phyloP scores from a whole-genome alignment of 2,797 vertebrate species.

The Arctocebus calabarensis region DNA sequence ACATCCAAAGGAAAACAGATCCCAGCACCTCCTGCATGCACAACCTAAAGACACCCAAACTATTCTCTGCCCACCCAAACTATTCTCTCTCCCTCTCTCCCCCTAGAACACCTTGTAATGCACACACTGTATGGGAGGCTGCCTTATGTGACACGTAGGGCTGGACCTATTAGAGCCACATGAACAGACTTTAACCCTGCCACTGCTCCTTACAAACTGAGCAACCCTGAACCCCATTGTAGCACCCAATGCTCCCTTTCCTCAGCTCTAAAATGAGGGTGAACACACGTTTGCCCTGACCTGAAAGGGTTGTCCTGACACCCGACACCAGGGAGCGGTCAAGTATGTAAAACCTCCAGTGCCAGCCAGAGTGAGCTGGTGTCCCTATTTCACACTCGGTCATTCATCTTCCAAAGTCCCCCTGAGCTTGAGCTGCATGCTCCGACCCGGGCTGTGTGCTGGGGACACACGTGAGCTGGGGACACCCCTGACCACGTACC shows the following conservation, averaged over 20 bases:
- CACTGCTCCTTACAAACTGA: neutral
- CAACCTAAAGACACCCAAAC: neutral
- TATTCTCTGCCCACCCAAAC: neutral
- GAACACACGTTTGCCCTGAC: neutral
- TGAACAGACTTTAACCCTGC: neutral
- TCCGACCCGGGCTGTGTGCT: neutral
- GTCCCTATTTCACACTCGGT: fast-evolving
- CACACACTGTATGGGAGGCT: fast-evolving
- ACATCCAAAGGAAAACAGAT: neutral
- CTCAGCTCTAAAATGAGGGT: neutral
- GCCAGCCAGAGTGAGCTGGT: neutral
- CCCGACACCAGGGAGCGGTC: neutral
- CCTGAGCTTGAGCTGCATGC: neutral
- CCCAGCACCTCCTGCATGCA: neutral
- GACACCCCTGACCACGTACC: no score
- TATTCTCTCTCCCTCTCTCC: neutral
- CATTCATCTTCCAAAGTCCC: neutral
- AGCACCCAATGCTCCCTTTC: neutral
- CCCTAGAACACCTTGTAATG: neutral
- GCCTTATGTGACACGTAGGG: fast-evolving
- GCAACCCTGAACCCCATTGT: neutral
- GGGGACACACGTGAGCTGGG: neutral
- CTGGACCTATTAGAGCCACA: neutral
- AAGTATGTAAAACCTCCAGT: neutral
- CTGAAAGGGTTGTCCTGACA: neutral